phyloP scores from a whole-genome alignment of 2,888 invertebrate genomes.

The Bhutanitis thaidina region DNA sequence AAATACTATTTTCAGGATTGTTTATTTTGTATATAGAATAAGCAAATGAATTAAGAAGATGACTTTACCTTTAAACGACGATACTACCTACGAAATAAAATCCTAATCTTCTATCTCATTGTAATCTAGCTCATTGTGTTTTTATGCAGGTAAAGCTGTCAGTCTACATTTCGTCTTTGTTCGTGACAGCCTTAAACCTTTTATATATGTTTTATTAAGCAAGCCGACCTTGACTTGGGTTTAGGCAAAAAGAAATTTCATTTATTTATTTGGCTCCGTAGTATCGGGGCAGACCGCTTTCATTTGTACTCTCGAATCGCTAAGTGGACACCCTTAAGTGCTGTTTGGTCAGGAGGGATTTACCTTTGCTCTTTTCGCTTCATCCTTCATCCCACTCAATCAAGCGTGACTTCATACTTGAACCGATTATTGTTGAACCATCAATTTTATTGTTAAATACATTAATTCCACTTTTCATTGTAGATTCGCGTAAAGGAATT shows the following conservation, averaged over 20 bases:
- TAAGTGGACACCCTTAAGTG: slow-evolving; percentile 75
- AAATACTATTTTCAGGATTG: too few relatives aligned
- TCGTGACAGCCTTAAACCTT: slow-evolving; percentile 1
- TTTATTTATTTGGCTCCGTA: slow-evolving; percentile 60
- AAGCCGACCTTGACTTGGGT: slow-evolving; percentile 27
- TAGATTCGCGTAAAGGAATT: too few relatives aligned
- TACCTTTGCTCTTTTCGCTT: slow-evolving; percentile 72
- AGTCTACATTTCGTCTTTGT: slow-evolving; percentile 19
- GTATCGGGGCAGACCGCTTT: slow-evolving; percentile 46
- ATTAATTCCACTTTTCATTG: too few relatives aligned
- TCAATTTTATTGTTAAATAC: neutral
- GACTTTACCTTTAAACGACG: too few relatives aligned
- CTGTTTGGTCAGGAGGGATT: slow-evolving; percentile 75
- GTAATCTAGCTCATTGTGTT: too few relatives aligned
- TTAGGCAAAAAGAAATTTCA: slow-evolving; percentile 52
- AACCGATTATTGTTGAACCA: slow-evolving; percentile 24
- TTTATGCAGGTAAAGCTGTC: slow-evolving; percentile 1
- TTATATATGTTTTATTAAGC: slow-evolving; percentile 17
- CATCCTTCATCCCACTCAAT: slow-evolving; percentile 65
- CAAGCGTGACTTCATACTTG: slow-evolving; percentile 43
- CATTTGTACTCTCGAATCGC: slow-evolving; percentile 50
- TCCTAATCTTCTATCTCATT: neutral
- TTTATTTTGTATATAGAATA: too few relatives aligned
- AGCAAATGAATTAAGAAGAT: too few relatives aligned
- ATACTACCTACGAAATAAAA: too few relatives aligned